Evolutionary conservation across 2,888 invertebrate species (phyloP).

Genomic region (Trichopria drosophilae): DNA sequence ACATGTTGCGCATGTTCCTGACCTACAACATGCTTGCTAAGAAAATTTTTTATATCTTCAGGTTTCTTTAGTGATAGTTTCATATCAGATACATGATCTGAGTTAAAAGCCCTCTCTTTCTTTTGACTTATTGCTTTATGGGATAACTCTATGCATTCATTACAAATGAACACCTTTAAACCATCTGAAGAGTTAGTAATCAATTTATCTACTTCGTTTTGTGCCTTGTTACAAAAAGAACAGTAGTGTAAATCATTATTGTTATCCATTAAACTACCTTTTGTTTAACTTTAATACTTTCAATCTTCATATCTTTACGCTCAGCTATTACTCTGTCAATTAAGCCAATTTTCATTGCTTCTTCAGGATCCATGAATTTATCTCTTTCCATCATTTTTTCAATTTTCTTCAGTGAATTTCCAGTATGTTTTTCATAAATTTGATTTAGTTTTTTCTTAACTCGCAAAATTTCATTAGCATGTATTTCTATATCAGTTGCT

Average conservation of each 20-base stretch:
- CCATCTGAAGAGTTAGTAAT: too few relatives aligned
- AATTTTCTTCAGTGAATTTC: neutral
- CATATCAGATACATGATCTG: too few relatives aligned
- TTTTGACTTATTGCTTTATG: neutral
- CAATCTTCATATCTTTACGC: too few relatives aligned
- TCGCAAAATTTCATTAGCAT: constrained; percentile 7
- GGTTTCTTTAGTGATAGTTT: too few relatives aligned
- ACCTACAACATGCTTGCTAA: neutral
- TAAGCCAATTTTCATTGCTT: constrained; percentile 4
- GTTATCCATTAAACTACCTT: constrained; percentile 5
- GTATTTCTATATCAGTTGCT: constrained; percentile 10
- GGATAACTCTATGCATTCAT: constrained; percentile 12
- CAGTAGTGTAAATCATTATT: constrained; percentile 4
- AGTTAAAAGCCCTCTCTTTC: constrained; percentile 2
- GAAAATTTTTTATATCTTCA: neutral
- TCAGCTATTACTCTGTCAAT: constrained; percentile 5
- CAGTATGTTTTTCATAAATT: constrained; percentile 3
- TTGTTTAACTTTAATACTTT: too few relatives aligned
- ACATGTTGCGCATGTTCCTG: neutral
- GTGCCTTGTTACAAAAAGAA: constrained; percentile 7
- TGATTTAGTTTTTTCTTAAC: neutral
- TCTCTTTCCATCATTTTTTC: constrained; percentile 3
- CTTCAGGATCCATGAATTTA: constrained; percentile 6
- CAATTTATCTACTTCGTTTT: constrained; percentile 6
- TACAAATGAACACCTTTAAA: constrained; percentile 2